Base-by-base conservation (phyloP, 2,888 invertebrate species). In the Lithodes maja region DNA sequence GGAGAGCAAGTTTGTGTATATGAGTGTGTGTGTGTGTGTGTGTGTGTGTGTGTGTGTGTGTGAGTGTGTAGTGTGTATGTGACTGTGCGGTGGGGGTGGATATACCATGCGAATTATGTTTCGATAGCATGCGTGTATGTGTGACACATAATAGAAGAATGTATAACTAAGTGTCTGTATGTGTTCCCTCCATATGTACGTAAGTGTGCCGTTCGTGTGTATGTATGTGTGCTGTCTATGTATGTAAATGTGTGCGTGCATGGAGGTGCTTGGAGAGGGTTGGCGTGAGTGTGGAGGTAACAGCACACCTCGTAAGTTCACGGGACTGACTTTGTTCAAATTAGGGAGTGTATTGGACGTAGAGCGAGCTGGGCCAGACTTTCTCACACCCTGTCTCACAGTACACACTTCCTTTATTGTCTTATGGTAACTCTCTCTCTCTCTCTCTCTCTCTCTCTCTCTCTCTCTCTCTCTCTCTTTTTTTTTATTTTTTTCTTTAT, bases 21-120 rank as follows among this genome's bases (percentile, higher is more conserved):
- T 71, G 71, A 15, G 71, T 71, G 71, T 71, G 71, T 71, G 71
- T 71, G 71, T 71, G 71, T 71, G 71, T 71, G 71, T 71, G 71
- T 71, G 71, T 71, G 71, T 71, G 71, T 71, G 71, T 71, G 71
- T 71, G 71, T 71, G 71, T 71, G 71, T 71, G 71, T 71, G n/a
- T 71, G 7, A 1, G 3, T 71, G 71, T 15, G 17, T 71, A n/a
- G 71, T 71, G 71, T 71, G 17, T 71, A 1, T 71, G 3, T 71
- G n/a, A n/a, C 1, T 71, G n/a, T 71, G 17, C n/a, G 71, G 33
- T 61, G 61, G 12, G 5, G 12, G 61, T 9, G 5, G 12, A 5
- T 12, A 61, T 61, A 1, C 61, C n/a, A 71, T n/a, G 3, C n/a
- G n/a, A 9, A 15, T 71, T 71, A n/a, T 71, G 71, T 61, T 12